Evolutionary conservation across 2,113 vertebrate genomes (phyloP).

Genomic region (Zootoca vivipara): DNA sequence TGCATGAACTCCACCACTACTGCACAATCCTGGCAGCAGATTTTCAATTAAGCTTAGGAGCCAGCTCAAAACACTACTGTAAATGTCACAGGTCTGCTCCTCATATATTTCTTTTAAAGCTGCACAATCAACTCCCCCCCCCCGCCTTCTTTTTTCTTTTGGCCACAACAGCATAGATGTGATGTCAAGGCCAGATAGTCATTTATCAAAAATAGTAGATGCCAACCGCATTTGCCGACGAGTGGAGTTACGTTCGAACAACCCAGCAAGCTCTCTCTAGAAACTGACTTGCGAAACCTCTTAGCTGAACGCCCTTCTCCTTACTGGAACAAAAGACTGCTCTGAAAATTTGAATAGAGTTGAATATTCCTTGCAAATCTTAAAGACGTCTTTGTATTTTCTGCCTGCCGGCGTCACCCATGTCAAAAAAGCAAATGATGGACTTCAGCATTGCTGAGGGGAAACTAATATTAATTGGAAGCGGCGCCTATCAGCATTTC

Average conservation of each 20-base stretch:
- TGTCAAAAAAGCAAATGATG: background rate
- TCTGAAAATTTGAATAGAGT: background rate
- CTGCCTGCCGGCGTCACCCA: background rate
- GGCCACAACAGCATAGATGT: conserved; percentile 43
- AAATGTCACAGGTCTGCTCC: conserved; percentile 35
- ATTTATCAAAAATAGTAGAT: conserved; percentile 55
- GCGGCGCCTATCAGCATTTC: background rate
- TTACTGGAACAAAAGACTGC: background rate
- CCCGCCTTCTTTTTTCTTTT: too few species aligned
- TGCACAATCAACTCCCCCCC: conserved; percentile 42
- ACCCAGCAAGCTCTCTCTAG: conserved; percentile 25
- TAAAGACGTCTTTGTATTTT: background rate
- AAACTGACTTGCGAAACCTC: background rate
- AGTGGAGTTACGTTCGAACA: background rate
- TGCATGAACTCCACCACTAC: background rate
- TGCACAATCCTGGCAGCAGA: background rate
- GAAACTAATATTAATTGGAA: background rate
- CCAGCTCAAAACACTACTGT: conserved; percentile 31
- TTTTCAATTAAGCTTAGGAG: conserved; percentile 46
- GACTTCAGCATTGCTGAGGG: background rate
- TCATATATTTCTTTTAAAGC: conserved; percentile 42
- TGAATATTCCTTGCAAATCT: rapidly evolving
- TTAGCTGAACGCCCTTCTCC: background rate
- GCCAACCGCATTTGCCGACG: conserved; percentile 39
- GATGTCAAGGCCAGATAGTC: conserved; percentile 39